Base-by-base conservation (phyloP, 2,888 invertebrate species). In the Melanostoma scalare region DNA sequence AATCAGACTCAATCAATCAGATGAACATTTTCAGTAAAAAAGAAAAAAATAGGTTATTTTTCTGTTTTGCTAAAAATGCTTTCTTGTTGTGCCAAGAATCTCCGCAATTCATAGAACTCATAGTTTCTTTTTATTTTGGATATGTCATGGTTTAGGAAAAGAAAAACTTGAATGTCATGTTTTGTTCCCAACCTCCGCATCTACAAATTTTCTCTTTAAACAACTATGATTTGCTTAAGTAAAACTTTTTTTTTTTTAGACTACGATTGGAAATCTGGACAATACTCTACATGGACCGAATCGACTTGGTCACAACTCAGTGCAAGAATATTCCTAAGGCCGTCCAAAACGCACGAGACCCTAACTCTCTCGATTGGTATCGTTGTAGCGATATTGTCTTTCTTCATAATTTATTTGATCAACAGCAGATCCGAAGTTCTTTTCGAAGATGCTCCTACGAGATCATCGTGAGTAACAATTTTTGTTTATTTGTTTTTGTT, bases 261-360 rank as follows among this genome's bases (percentile, higher is more conserved):
- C 88, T 96, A 96, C 89, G 93, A 96, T 88, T 94, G 95, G 94
- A 92, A 93, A 30, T 96, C 96, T 0, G 95, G 95, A 9, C 86
- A 92, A 87, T 98, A 95, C 90, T 96, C 97, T 3, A 94, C 96
- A 8, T 97, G 97, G 97, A 95, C 96, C 30, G 97, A 97, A 92
- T 97, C 97, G 0, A 94, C 96, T 50, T 98, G 97, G 97, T 92
- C 93, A 72, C 92, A 93, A 71, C 93, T 96, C 87, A 94, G 93
- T 87, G 94, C 96, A 79, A 93, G 96, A 85, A 94, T 97, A 92
- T 97, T 97, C 90, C 92, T 97, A 75, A 92, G 94, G 87, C 95
- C 97, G 82, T 91, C 91, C 79, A 88, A 87, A 72, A 86, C 88
- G 31, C 91, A 91, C 73, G 90, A 91, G 87, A 87, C 89, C 38